Percentiles rank a stretch among this genome's conserved stretches.
Conservation (phyloP, 2,797 vertebrate species). For the Scolopax bukidnonensis region DNA sequence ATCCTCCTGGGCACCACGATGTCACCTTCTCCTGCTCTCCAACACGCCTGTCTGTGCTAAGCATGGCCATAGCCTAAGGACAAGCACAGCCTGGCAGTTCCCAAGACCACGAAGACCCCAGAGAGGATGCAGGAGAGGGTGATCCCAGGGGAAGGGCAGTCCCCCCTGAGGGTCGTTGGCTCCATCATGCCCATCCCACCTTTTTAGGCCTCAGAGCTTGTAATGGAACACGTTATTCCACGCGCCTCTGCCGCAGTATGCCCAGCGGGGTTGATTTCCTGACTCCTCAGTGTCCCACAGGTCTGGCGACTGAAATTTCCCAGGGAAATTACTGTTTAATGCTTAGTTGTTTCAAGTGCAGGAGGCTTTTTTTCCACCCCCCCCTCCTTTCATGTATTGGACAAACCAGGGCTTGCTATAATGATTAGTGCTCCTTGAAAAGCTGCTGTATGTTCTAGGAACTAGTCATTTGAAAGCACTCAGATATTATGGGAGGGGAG, state of each 20-base stretch:
- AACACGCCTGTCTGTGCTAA: background rate
- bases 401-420: conserved; percentile 37
- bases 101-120: rapidly evolving
- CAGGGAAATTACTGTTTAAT: conserved; percentile 48
- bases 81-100: background rate
- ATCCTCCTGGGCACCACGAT: background rate
- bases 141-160: background rate
- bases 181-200: background rate
- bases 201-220: rapidly evolving
- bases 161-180: background rate
- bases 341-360: conserved; percentile 27
- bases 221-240: background rate
- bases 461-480: conserved; percentile 72
- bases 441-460: conserved; percentile 63
- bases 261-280: background rate
- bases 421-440: conserved; percentile 68
- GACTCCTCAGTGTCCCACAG: background rate
- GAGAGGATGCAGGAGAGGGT: background rate
- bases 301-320: conserved; percentile 20
- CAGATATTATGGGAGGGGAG: conserved; percentile 68
- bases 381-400: background rate
- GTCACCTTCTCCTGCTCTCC: background rate
- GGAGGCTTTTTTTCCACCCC: background rate
- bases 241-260: background rate
- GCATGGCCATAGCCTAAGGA: background rate